A percentile compares a stretch with the other conserved stretches of the same genome.
Evolutionary conservation across 2,113 vertebrate genomes (phyloP).

Genomic region (Pampusana beccarii): DNA sequence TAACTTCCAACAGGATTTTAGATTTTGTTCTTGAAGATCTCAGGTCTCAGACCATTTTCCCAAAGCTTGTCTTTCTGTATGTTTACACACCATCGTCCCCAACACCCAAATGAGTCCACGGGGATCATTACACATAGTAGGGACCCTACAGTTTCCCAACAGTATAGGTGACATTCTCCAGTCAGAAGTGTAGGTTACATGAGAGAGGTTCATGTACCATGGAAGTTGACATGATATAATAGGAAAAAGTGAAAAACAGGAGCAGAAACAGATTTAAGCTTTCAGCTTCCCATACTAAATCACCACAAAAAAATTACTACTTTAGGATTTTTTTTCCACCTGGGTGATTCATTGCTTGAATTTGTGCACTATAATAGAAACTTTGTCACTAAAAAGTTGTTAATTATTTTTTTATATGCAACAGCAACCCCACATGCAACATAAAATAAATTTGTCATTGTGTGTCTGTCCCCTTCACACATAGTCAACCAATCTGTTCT

Average conservation of each 20-base stretch:
- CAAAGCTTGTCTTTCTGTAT: background rate
- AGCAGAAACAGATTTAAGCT: background rate
- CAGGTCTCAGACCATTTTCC: background rate
- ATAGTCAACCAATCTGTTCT: background rate
- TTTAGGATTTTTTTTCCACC: background rate
- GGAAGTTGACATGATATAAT: background rate
- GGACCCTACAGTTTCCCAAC: background rate
- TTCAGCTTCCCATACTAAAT: background rate
- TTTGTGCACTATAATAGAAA: background rate
- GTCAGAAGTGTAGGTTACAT: background rate
- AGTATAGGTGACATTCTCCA: background rate
- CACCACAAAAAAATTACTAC: background rate
- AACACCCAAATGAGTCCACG: background rate
- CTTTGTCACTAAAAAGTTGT: background rate
- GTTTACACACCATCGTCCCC: background rate
- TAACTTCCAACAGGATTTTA: background rate
- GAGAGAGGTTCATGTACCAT: background rate
- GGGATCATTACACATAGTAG: rapidly evolving
- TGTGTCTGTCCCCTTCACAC: background rate
- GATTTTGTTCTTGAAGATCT: background rate
- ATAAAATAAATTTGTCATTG: background rate
- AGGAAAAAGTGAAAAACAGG: background rate
- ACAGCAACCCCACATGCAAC: background rate
- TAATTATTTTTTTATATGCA: background rate
- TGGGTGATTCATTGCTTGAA: background rate